Conservation (phyloP, 2,888 invertebrate genomes). For the Apomyelois bistriatella region DNA sequence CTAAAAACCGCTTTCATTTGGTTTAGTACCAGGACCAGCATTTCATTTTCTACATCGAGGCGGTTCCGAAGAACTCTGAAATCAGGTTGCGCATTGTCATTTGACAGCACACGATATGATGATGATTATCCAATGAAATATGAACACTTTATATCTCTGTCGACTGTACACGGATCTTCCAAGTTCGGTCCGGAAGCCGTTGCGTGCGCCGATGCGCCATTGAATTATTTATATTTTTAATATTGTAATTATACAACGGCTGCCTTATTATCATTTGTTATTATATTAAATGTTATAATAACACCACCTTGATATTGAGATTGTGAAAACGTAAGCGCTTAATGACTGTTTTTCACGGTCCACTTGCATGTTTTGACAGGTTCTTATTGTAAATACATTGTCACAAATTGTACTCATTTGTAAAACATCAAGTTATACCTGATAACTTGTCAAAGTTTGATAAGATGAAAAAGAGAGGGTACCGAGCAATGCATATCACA, state of each 20-base stretch:
- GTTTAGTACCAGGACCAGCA: no score
- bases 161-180: neutral
- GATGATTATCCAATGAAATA: no score
- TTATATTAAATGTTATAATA: conserved; percentile 75
- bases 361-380: conserved; percentile 48
- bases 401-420: conserved; percentile 69
- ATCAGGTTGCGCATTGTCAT: no score
- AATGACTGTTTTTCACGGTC: conserved; percentile 49
- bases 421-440: conserved; percentile 46
- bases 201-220: conserved; percentile 75
- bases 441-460: conserved; percentile 18
- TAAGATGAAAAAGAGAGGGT: neutral
- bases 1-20: no score
- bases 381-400: conserved; percentile 53
- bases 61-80: no score
- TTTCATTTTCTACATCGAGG: no score
- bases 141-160: neutral
- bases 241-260: conserved; percentile 72
- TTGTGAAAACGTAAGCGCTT: conserved; percentile 57
- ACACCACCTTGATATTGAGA: conserved; percentile 66
- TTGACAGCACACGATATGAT: no score
- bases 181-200: conserved; percentile 64
- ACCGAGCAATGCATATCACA: no score
- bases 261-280: conserved; percentile 75
- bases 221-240: conserved; percentile 79